Percentiles rank a stretch among this genome's conserved stretches.
Evolutionary conservation across 2,797 vertebrate species (phyloP).

Genomic region (Sebastes glaucus): DNA sequence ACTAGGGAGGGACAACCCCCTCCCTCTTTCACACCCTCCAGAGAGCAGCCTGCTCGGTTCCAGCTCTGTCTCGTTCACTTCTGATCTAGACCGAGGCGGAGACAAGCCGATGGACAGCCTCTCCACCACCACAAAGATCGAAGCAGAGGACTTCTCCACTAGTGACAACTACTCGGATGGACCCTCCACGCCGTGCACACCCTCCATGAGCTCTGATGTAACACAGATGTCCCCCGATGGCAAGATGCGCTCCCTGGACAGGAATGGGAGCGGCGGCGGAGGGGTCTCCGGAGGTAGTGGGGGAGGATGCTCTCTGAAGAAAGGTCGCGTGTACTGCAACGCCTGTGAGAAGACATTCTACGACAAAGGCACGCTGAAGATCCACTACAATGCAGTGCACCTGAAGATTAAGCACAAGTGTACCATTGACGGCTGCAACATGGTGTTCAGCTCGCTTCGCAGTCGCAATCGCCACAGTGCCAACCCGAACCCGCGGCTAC

Average conservation of each 20-base stretch:
- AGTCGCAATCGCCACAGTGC: constrained; percentile 98
- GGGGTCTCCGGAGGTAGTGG: constrained; percentile 28
- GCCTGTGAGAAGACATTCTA: constrained; percentile 99
- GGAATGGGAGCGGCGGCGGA: constrained; percentile 65
- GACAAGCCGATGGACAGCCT: constrained; percentile 77
- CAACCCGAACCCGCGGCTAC: constrained; percentile 96
- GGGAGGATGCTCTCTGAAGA: constrained; percentile 82
- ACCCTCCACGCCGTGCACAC: constrained; percentile 85
- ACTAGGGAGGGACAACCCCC: constrained; percentile 52
- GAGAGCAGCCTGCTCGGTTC: constrained; percentile 83
- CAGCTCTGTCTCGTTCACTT: constrained; percentile 80
- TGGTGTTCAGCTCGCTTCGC: constrained; percentile 97
- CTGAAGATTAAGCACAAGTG: constrained; percentile 99
- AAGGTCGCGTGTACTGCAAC: constrained; percentile 95
- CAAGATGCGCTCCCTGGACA: constrained; percentile 86
- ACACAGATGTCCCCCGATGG: constrained; percentile 87
- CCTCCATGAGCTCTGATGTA: constrained; percentile 86
- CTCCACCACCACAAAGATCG: constrained; percentile 79
- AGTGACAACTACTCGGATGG: constrained; percentile 85
- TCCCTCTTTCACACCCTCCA: constrained; percentile 63
- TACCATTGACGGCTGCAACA: constrained; percentile 97
- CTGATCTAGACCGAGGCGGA: constrained; percentile 81
- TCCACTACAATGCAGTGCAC: constrained; percentile 98
- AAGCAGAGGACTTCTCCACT: constrained; percentile 84
- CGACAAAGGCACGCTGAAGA: constrained; percentile 98